A percentile compares a stretch with the other conserved stretches of the same genome.
These are phyloP conservation scores for Hypselothyrea guttata DNA, from an alignment of 2,888 invertebrate genomes.

Conservation along the genomic window DNA sequence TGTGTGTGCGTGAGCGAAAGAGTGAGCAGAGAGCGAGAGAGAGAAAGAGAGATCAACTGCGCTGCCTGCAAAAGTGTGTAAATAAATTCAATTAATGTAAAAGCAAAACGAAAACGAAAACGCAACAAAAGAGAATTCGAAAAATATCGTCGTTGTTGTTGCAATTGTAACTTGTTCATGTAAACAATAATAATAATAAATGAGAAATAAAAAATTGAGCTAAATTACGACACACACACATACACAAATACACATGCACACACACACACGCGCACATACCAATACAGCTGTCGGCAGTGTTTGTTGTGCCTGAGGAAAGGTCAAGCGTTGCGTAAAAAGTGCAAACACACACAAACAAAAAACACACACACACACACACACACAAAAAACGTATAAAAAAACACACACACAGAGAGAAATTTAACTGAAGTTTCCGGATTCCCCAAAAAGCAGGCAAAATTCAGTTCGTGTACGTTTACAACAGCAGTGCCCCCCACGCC, in stretches of 20 bases:
- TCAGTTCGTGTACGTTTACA: conserved; percentile 80
- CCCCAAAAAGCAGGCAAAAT: conserved; percentile 75
- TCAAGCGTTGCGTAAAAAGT: conserved; percentile 69
- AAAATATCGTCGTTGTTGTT: conserved; percentile 19
- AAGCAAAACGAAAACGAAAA: conserved; percentile 43
- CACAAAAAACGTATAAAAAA: no score
- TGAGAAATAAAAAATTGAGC: conserved; percentile 45
- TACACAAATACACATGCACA: conserved; percentile 13
- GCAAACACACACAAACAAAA: conserved; percentile 17
- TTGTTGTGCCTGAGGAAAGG: conserved; percentile 59
- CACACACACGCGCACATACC: conserved; percentile 17
- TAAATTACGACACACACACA: conserved; percentile 39
- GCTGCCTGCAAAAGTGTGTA: conserved; percentile 48
- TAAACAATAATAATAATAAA: conserved; percentile 50
- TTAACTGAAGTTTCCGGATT: conserved; percentile 21
- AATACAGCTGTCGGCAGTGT: conserved; percentile 22
- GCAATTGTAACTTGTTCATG: conserved; percentile 24
- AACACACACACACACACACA: conserved; percentile 7
- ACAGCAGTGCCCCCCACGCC: conserved; percentile 70
- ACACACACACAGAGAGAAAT: conserved; percentile 2
- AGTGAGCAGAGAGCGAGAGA: conserved; percentile 21
- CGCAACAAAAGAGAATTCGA: no score
- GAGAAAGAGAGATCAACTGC: conserved; percentile 41
- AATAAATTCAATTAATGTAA: conserved; percentile 67
- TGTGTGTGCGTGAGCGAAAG: conserved; percentile 11